Percentiles rank a stretch among this genome's conserved stretches.
Evolutionary conservation across 1,140 invertebrate genomes (phyloP).

Genomic region (Phthorimaea operculella): DNA sequence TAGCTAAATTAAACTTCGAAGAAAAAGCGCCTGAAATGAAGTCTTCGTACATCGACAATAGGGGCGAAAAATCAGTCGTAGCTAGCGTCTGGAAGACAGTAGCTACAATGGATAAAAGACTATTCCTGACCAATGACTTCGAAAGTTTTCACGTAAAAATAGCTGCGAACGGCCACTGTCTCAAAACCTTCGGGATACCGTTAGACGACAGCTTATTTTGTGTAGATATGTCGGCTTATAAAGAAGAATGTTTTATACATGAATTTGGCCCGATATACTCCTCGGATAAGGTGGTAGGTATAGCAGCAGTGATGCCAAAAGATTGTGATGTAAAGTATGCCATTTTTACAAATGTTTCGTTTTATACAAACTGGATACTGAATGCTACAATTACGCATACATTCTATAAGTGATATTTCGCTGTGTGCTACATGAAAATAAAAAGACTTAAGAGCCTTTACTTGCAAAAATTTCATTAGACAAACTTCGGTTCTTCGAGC

Average conservation of each 20-base stretch:
- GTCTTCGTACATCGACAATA: slow-evolving; percentile 31
- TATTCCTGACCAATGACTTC: slow-evolving; percentile 51
- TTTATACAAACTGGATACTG: slow-evolving; percentile 46
- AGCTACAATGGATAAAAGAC: slow-evolving; percentile 42
- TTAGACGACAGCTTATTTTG: slow-evolving; percentile 41
- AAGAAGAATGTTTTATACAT: slow-evolving; percentile 42
- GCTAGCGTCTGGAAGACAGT: slow-evolving; percentile 54
- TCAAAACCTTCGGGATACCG: slow-evolving; percentile 32
- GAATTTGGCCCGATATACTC: slow-evolving; percentile 51
- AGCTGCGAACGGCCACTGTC: slow-evolving; percentile 20
- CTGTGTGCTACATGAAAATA: too few species aligned
- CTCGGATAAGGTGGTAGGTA: slow-evolving; percentile 39
- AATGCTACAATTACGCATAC: slow-evolving; percentile 29
- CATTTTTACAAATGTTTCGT: slow-evolving; percentile 54
- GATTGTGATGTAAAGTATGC: slow-evolving; percentile 47
- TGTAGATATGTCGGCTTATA: slow-evolving; percentile 33
- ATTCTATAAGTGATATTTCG: too few species aligned
- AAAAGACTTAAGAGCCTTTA: too few species aligned
- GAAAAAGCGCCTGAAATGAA: slow-evolving; percentile 26
- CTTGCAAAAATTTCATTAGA: too few species aligned
- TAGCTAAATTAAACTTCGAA: slow-evolving; percentile 38
- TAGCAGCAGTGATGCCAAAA: slow-evolving; percentile 35
- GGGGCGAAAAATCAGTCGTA: slow-evolving; percentile 14
- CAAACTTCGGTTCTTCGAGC: too few species aligned
- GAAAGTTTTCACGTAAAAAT: slow-evolving; percentile 29